Base-by-base conservation (phyloP, 2,888 invertebrate species). In the Conchocele bisecta region DNA sequence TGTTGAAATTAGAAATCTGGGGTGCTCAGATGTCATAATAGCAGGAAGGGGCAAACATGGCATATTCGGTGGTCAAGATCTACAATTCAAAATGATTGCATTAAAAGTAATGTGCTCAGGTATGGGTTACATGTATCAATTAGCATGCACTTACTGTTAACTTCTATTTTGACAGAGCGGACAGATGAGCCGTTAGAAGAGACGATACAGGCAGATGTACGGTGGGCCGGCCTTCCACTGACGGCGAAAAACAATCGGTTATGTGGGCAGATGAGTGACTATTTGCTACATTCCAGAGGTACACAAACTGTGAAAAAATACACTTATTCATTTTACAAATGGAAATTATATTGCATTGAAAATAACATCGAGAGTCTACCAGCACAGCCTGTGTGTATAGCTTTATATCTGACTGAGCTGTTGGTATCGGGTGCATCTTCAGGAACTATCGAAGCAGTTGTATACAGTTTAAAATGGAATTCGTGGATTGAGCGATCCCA, bases 71-170 rank as follows among this genome's bases (percentile, higher is more conserved):
- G 24, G 28, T n/a, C 0, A 3, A 11, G 3, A n/a, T 1, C 22
- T 60, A 26, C 48, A 24, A 46, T 46, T 58, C 28, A 11, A 46
- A 9, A 29, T 58, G 22, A 24, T 58, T 17, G 44, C 46, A 3
- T 22, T 60, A 1, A 50, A 50, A 37, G 13, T 50, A 37, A 26
- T 24, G n/a, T 53, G 29, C 20, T 63, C n/a, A 33, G 53, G 29
- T 28, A 5, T 20, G 9, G 13, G 44, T 11, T 44, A 9, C 20
- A 24, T 15, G 48, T 11, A 6, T 20, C 6, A 26, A 22, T 20
- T 6, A n/a, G 6, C 6, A 13, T 15, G 46, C n/a, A n/a, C n/a
- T n/a, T n/a, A n/a, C n/a, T n/a, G n/a, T n/a, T n/a, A n/a, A n/a
- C n/a, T n/a, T n/a, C n/a, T n/a, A n/a, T n/a, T n/a, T n/a, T n/a